Base-by-base conservation (phyloP, 2,888 invertebrate species). In the Strigamia crassipes region DNA sequence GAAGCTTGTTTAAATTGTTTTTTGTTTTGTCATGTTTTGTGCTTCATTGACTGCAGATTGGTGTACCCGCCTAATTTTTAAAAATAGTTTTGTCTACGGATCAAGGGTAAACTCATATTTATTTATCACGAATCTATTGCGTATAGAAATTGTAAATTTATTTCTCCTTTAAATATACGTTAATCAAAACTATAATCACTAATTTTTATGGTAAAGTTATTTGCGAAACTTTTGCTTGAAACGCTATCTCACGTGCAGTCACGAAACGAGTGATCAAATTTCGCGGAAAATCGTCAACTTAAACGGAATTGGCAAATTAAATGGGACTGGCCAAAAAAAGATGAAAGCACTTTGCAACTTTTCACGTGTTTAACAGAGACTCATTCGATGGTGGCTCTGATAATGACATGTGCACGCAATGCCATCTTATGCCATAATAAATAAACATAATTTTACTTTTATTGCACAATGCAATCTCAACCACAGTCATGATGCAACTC, bases 181-280 rank as follows among this genome's bases (percentile, higher is more conserved):
- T 66, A 27, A 66, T 66, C 66, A 66, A 66, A 23, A n/a, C n/a
- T 1, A 27, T 27, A 66, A 27, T 31, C 9, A 27, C 27, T 66
- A 27, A 66, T 31, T 23, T 66, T 61, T 61, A 23, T 61, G 27
- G 27, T 31, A 9, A 27, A 66, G 13, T 27, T 66, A 66, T 66
- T 66, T 66, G 66, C n/a, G 23, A 66, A 66, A 66, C 66, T 66
- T 66, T 66, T 66, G 1, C 66, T 23, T 31, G 23, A 66, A 66
- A 66, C 66, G 66, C 66, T 66, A 66, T 66, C 66, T 66, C 66
- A 27, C 66, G 66, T 66, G 66, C 66, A 66, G 66, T 66, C 66
- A 66, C 66, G 66, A 66, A 66, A 66, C 34, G 34, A 34, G 34
- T 61, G 31, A 66, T 51, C 27, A 66, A 66, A 66, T 23, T 66